Evolutionary conservation across 1,140 invertebrate species (phyloP), one percentile per base, ranked within the genome.

Genomic region (Heliconius congener): DNA sequence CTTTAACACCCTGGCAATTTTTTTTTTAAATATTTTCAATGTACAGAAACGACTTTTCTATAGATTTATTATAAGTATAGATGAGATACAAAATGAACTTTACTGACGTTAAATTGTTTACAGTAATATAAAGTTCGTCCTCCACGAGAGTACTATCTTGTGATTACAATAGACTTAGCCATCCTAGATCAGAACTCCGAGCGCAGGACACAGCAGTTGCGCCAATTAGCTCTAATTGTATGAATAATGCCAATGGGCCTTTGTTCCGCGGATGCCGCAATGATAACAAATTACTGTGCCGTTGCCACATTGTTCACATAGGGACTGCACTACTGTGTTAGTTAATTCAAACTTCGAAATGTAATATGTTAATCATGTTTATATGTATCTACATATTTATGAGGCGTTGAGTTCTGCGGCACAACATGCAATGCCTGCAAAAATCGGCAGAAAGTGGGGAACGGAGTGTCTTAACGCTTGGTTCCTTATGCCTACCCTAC

Each of bases 161-260:
- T 46, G 27, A 50, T 76, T 34, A 71, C 23, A 27, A 9, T 52
- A 71, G 75, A 52, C 39, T 75, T 66, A 60, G 42, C 46, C 75
- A 71, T 77, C 76, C 76, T 79, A 79, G 73, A 70, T 72, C 57
- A 74, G 73, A 27, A 27, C 71, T 73, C 74, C 13, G 55, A 80
- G 74, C 55, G 71, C 81, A 83, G 81, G 79, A 81, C 82, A 76
- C 66, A 84, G 73, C 72, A 71, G 77, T 81, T 82, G 66, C 75
- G 27, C 73, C 78, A 84, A 84, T 84, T 82, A 78, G 52, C 72
- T 71, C 71, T 81, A 83, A 83, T 83, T 83, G 80, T 79, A 81
- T 81, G 76, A 84, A 81, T 79, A 79, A 83, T 82, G 78, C 66
- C 78, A 82, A 80, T 79, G 57, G 66, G 71, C 75, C 71, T 80